Conservation (phyloP, 2,888 invertebrate species). For the Tryphoninae sp. region DNA sequence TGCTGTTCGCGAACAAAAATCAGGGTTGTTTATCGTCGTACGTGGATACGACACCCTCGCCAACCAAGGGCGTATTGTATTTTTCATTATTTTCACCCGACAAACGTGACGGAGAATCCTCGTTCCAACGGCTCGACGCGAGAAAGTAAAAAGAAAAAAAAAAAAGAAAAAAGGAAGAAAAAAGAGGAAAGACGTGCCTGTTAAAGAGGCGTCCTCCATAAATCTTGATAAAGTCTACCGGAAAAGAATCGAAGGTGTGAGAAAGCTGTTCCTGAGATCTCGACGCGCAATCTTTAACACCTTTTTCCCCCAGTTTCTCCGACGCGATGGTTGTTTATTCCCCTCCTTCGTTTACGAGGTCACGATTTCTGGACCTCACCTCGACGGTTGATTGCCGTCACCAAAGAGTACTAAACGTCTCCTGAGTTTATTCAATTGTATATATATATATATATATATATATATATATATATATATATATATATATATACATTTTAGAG, state of each 20-base stretch:
- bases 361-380: constrained; percentile 42
- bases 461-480: background rate
- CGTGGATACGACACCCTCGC: background rate
- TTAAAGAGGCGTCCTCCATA: constrained; percentile 25
- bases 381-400: constrained; percentile 19
- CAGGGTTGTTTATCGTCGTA: background rate
- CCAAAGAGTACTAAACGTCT: constrained; percentile 27
- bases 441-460: background rate
- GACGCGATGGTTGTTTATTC: constrained; percentile 40
- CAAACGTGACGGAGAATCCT: background rate
- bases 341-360: constrained; percentile 46
- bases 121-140: background rate
- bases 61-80: background rate
- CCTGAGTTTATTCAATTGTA: background rate
- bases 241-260: constrained; percentile 31
- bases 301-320: constrained; percentile 7
- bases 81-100: background rate
- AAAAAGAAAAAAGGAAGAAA: background rate
- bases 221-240: constrained; percentile 46
- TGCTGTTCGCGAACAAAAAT: background rate
- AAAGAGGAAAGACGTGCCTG: background rate
- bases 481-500: too few relatives aligned
- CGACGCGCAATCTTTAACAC: constrained; percentile 40
- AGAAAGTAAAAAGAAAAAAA: background rate
- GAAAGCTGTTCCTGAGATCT: constrained; percentile 20